A percentile compares a stretch with the other conserved stretches of the same genome.
These are phyloP conservation scores for Psephotus haematonotus DNA, from an alignment of 2,113 vertebrate species.

Conservation along the genomic window DNA sequence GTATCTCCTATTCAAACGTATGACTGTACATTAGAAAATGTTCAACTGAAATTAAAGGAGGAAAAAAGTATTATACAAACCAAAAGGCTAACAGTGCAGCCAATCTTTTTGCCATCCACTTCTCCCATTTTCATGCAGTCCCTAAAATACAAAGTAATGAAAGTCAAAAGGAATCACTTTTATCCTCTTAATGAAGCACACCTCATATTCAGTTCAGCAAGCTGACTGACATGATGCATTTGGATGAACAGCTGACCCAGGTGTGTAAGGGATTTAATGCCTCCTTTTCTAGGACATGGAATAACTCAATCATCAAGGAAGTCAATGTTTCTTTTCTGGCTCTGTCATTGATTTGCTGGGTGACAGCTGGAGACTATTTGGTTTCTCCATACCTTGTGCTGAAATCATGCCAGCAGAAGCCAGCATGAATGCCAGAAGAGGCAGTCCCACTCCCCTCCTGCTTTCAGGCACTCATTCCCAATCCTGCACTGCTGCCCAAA, in stretches of 20 bases:
- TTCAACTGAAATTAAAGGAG: not conserved
- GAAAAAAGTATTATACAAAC: conserved; percentile 75
- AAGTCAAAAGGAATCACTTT: not conserved
- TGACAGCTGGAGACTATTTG: not conserved
- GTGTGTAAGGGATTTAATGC: not conserved
- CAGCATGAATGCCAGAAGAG: not conserved
- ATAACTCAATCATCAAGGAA: not conserved
- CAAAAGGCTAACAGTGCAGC: conserved; percentile 97
- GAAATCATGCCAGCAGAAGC: not conserved
- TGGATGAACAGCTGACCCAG: not conserved
- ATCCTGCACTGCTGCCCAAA: not conserved
- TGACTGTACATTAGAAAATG: not conserved
- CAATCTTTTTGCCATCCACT: conserved; percentile 97
- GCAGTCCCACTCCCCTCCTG: not conserved
- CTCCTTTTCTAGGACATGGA: not conserved
- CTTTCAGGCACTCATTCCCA: not conserved
- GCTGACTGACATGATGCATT: not conserved
- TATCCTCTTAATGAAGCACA: not conserved
- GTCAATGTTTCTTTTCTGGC: not conserved
- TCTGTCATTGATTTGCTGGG: not conserved
- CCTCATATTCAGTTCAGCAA: not conserved
- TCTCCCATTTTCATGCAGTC: conserved; percentile 99
- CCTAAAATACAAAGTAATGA: conserved; percentile 73
- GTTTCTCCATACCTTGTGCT: not conserved
- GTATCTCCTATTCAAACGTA: not conserved